phyloP scores from a whole-genome alignment of 1,140 invertebrate genomes.

The Bombus affinis region DNA sequence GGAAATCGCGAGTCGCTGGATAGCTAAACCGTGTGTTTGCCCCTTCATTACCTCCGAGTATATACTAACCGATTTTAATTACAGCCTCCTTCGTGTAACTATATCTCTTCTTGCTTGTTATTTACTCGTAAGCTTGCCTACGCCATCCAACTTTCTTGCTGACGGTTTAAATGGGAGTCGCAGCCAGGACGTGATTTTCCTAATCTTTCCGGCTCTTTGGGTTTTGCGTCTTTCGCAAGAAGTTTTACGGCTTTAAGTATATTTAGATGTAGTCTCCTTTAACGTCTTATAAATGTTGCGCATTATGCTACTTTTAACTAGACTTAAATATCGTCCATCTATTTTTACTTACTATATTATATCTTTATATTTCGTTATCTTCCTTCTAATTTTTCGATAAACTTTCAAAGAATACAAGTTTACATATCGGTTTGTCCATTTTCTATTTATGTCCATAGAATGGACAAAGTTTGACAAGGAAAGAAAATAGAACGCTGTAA shows the following conservation, averaged over 20 bases:
- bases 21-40: conserved; percentile 79
- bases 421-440: too few relatives aligned
- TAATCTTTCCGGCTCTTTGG: conserved; percentile 24
- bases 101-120: conserved; percentile 80
- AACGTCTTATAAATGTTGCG: background rate
- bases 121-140: conserved; percentile 75
- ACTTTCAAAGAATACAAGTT: too few relatives aligned
- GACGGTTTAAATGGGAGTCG: conserved; percentile 73
- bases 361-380: too few relatives aligned
- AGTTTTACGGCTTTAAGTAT: background rate
- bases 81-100: conserved; percentile 73
- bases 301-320: too few relatives aligned
- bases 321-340: too few relatives aligned
- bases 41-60: conserved; percentile 80
- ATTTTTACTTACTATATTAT: too few relatives aligned
- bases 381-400: too few relatives aligned
- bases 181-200: conserved; percentile 64
- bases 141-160: conserved; percentile 78
- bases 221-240: background rate
- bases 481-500: too few relatives aligned
- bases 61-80: conserved; percentile 82
- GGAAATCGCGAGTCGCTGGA: conserved; percentile 35
- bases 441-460: too few relatives aligned
- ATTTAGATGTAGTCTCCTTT: background rate
- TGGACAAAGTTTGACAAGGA: too few relatives aligned